Evolutionary conservation across 1,140 invertebrate species (phyloP).

Genomic region (Rhagoletis pomonella): DNA sequence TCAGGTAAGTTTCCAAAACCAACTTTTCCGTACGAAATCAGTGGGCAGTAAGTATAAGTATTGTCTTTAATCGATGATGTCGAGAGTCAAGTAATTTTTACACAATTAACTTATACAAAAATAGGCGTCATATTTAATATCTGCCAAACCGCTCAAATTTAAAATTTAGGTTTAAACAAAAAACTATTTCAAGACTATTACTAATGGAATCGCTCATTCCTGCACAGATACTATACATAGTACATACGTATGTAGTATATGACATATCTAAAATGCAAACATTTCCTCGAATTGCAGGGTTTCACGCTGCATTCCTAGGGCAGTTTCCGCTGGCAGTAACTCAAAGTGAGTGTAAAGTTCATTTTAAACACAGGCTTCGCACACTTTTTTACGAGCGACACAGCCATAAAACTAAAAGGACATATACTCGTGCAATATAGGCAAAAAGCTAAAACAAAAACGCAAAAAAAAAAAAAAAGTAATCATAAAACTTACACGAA

Average conservation of each 20-base stretch:
- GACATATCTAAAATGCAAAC: background rate
- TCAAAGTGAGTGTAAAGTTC: slow-evolving; percentile 51
- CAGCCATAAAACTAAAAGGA: slow-evolving; percentile 44
- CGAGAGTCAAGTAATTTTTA: too few relatives aligned
- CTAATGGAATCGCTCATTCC: too few relatives aligned
- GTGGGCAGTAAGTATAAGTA: too few relatives aligned
- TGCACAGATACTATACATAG: background rate
- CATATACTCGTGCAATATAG: background rate
- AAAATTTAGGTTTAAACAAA: too few relatives aligned
- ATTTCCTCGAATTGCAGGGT: background rate
- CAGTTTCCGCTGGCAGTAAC: slow-evolving; percentile 12
- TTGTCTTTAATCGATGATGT: too few relatives aligned
- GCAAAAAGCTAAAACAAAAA: background rate
- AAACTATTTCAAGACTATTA: too few relatives aligned
- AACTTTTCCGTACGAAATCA: too few relatives aligned
- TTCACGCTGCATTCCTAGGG: background rate
- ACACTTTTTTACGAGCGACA: slow-evolving; percentile 2
- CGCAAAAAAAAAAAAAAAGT: slow-evolving; percentile 5
- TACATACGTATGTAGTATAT: too few relatives aligned
- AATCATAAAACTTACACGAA: slow-evolving; percentile 47
- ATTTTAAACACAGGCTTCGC: slow-evolving; percentile 43
- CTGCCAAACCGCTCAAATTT: too few relatives aligned
- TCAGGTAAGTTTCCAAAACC: too few relatives aligned
- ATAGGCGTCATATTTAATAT: too few relatives aligned
- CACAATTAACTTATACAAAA: too few relatives aligned